phyloP scores from a whole-genome alignment of 2,888 invertebrate genomes.

The Uloborus plumipes region DNA sequence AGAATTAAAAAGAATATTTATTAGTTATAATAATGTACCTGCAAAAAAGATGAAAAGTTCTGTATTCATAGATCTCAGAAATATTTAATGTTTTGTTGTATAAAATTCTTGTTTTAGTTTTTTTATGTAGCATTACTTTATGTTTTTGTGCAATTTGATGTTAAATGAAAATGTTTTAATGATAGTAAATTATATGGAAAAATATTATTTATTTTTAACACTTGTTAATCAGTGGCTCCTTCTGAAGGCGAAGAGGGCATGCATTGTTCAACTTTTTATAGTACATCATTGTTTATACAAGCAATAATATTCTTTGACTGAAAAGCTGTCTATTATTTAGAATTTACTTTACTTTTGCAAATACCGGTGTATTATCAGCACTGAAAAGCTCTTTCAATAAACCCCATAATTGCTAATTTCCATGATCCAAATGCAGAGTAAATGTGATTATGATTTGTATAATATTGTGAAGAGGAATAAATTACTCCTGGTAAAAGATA shows the following conservation, averaged over 20 bases:
- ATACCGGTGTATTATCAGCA: slow-evolving; percentile 36
- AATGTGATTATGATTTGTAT: slow-evolving; percentile 62
- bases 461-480: slow-evolving; percentile 62
- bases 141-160: slow-evolving; percentile 51
- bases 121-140: slow-evolving; percentile 36
- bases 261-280: slow-evolving; percentile 8
- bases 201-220: too few species aligned
- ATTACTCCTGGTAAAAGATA: slow-evolving; percentile 49
- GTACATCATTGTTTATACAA: slow-evolving; percentile 11
- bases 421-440: slow-evolving; percentile 47
- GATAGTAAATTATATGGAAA: slow-evolving; percentile 49
- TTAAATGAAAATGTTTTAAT: slow-evolving; percentile 53
- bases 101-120: slow-evolving; percentile 24
- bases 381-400: slow-evolving; percentile 19
- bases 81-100: slow-evolving; percentile 45
- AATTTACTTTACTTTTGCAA: slow-evolving; percentile 6
- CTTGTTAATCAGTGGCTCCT: slow-evolving; percentile 32
- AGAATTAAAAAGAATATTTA: not conserved
- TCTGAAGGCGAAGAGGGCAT: not conserved
- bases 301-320: slow-evolving; percentile 24
- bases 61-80: slow-evolving; percentile 28
- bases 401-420: slow-evolving; percentile 32
- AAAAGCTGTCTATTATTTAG: slow-evolving; percentile 9
- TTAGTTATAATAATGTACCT: slow-evolving; percentile 13
- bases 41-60: slow-evolving; percentile 16